These are phyloP conservation scores for Cavia porcellus DNA, from an alignment of 2,113 vertebrate species.

Conservation along the genomic window DNA sequence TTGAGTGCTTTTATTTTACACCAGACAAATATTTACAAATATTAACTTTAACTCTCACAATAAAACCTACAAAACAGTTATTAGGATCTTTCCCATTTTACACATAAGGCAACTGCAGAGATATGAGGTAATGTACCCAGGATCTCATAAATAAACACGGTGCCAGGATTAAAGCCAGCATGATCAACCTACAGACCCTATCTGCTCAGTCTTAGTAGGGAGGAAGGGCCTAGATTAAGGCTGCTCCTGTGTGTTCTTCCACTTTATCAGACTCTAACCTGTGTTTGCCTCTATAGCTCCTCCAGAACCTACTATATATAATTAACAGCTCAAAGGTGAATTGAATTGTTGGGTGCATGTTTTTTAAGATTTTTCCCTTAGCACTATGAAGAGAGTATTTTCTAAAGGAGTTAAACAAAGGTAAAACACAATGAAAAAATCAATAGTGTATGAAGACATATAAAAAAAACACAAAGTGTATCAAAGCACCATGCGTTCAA, in stretches of 20 bases:
- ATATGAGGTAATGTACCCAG: not conserved
- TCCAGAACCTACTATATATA: not conserved
- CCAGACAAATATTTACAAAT: conserved; percentile 4
- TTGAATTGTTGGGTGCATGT: not conserved
- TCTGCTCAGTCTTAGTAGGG: not conserved
- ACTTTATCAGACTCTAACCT: not conserved
- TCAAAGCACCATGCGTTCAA: not conserved
- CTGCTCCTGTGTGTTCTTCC: not conserved
- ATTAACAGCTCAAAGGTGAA: not conserved
- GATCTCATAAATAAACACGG: not conserved
- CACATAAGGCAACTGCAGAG: not conserved
- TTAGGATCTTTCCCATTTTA: not conserved
- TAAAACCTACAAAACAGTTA: not conserved
- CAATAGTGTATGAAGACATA: not conserved
- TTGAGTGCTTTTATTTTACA: conserved; percentile 5
- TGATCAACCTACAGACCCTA: not conserved
- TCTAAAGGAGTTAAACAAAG: conserved; percentile 1
- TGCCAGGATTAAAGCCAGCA: not conserved
- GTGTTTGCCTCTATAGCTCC: not conserved
- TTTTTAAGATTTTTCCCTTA: not conserved
- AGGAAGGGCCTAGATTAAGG: not conserved
- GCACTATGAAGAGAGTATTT: not conserved
- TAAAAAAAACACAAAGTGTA: not conserved
- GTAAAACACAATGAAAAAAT: not conserved
- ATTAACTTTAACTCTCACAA: not conserved